Evolutionary conservation across 1,140 invertebrate genomes (phyloP), one percentile per base, ranked within the genome.

Genomic region (Pararge aegeria): DNA sequence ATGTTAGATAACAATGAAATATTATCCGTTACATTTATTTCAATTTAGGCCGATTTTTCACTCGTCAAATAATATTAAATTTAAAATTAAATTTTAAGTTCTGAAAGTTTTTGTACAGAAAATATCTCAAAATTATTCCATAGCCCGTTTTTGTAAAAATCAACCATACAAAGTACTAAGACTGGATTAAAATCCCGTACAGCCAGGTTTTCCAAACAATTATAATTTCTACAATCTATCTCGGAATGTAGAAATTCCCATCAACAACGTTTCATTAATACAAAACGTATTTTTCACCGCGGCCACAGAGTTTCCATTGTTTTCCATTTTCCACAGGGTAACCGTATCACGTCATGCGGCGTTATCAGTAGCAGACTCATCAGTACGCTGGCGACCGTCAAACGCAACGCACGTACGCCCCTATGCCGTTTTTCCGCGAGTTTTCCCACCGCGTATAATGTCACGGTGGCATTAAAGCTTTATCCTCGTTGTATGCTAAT

Each of bases 291-390:
- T 49, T 56, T 49, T 16, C 19, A 48, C 18, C 13, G 16, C 15
- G 30, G 12, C 12, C 30, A n/a, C 30, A 20, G 16, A 63, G 60
- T 84, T 84, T 83, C 65, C 76, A 83, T 81, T 87, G 78, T 85
- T 86, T 87, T 83, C 68, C 75, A 79, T 81, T 81, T 84, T 78
- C 78, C 73, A 50, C 66, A 21, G 57, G 59, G 64, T 34, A 48
- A 57, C 57, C 53, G 58, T 73, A 69, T 66, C 71, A 75, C 72
- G 66, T 76, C 71, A 66, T 61, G 66, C 63, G 79, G 65, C 68
- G 79, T 87, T 87, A 83, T 86, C 80, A 81, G 67, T 69, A 56
- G 51, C 55, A 40, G 70, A 64, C 68, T 61, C 78, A 73, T 76
- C 81, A 86, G 83, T 87, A 61, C 55, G 71, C 55, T 61, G 60